Base-by-base conservation (phyloP, 2,113 vertebrate species). In the Hippocampus abdominalis region DNA sequence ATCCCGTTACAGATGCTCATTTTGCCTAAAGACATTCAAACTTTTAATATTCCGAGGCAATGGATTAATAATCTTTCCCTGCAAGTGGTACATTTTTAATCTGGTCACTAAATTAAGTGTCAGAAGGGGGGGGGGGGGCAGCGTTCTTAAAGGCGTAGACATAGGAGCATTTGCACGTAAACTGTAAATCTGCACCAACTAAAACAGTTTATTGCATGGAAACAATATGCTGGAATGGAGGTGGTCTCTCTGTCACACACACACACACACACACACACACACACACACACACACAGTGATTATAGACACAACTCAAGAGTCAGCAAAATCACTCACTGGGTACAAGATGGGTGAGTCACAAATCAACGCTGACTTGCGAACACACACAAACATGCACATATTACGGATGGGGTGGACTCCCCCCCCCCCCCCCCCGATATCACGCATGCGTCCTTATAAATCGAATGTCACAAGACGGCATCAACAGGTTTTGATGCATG, bases 261-360 rank as follows among this genome's bases (percentile, higher is more conserved):
- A 32, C 29, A 32, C 29, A 32, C 29, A 32, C 29, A 32, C 29
- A 32, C 29, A n/a, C 29, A 29, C 29, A 29, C 27, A 27, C 27
- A 27, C 40, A 57, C 72, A 61, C 44, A 74, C 40, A 73, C 27
- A 62, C 66, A 66, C 15, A 9, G 54, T 76, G 80, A 84, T 86
- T 85, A 84, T 67, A 80, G 76, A 72, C 72, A 56, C 57, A 78
- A 81, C 67, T 69, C 49, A 59, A 44, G 68, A 81, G 81, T 87
- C 85, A 88, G 87, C 87, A 78, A 76, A 88, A 83, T 81, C 48
- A 65, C 64, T 75, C 79, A 66, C 51, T 80, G 77, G 75, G 80
- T 77, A 80, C 73, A 78, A 76, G 76, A 72, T 67, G 73, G 74
- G 59, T 82, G 81, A 85, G 61, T 83, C 69, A 85, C 71, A 70